Evolutionary conservation across 1,140 invertebrate species (phyloP).

Genomic region (Drosophila triauraria): DNA sequence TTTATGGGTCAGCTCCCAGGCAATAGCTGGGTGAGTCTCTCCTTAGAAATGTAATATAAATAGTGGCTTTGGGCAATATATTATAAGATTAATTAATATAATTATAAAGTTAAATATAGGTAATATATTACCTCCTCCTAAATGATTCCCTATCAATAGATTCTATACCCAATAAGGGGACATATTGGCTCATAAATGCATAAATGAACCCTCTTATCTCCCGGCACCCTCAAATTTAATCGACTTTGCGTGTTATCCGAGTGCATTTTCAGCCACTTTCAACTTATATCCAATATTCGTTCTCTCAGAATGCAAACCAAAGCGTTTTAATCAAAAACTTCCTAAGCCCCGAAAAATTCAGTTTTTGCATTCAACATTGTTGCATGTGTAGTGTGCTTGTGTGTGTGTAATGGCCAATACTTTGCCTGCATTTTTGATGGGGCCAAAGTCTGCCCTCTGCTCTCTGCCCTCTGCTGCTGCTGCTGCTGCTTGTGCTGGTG

Average conservation of each 20-base stretch:
- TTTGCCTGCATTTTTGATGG: constrained; percentile 40
- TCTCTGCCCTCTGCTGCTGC: not conserved
- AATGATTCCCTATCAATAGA: no score
- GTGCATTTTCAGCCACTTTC: constrained; percentile 6
- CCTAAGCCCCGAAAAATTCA: constrained; percentile 47
- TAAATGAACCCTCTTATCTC: not conserved
- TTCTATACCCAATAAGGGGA: no score
- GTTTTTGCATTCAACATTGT: constrained; percentile 34
- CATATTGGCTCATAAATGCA: not conserved
- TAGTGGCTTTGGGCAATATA: not conserved
- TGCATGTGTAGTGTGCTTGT: constrained; percentile 10
- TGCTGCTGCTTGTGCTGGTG: not conserved
- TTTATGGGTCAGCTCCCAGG: constrained; percentile 7
- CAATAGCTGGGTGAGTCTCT: not conserved
- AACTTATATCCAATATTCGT: constrained; percentile 12
- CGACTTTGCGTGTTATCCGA: not conserved
- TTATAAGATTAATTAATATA: no score
- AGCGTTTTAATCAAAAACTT: constrained; percentile 65
- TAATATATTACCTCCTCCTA: no score
- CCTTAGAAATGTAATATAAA: not conserved
- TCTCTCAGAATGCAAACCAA: constrained; percentile 23
- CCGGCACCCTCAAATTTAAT: constrained; percentile 5
- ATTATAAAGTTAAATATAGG: no score
- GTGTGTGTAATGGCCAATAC: constrained; percentile 36
- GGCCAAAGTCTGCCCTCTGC: constrained; percentile 11